phyloP scores from a whole-genome alignment of 2,888 invertebrate species.

The Augiades crinisus region DNA sequence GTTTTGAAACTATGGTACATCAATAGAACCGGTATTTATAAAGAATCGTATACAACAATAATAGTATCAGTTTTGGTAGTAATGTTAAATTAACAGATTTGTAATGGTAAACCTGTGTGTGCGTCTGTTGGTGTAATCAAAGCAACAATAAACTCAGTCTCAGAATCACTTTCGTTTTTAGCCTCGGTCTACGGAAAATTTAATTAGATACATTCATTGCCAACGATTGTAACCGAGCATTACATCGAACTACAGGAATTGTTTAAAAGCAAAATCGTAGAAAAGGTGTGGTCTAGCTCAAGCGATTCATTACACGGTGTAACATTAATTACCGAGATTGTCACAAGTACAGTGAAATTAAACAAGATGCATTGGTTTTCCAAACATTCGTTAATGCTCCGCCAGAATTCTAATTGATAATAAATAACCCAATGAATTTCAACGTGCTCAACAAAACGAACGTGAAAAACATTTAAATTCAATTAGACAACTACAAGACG shows the following conservation, averaged over 20 bases:
- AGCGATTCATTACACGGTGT: background rate
- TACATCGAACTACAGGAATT: constrained; percentile 34
- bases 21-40: no score
- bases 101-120: background rate
- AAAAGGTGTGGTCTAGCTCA: background rate
- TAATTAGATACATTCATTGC: constrained; percentile 50
- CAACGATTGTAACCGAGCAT: constrained; percentile 39
- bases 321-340: background rate
- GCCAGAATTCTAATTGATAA: constrained; percentile 5
- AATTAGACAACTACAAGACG: constrained; percentile 6
- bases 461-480: constrained; percentile 12
- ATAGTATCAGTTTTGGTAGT: no score
- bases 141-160: constrained; percentile 42
- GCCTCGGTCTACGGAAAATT: constrained; percentile 54
- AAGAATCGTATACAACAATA: no score
- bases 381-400: background rate
- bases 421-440: background rate
- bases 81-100: no score
- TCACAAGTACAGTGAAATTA: background rate
- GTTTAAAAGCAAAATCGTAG: background rate
- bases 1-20: background rate
- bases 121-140: constrained; percentile 25
- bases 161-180: constrained; percentile 65
- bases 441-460: constrained; percentile 2
- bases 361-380: background rate